Conservation (phyloP, 1,140 invertebrate genomes). For the Papilio aristodemus region DNA sequence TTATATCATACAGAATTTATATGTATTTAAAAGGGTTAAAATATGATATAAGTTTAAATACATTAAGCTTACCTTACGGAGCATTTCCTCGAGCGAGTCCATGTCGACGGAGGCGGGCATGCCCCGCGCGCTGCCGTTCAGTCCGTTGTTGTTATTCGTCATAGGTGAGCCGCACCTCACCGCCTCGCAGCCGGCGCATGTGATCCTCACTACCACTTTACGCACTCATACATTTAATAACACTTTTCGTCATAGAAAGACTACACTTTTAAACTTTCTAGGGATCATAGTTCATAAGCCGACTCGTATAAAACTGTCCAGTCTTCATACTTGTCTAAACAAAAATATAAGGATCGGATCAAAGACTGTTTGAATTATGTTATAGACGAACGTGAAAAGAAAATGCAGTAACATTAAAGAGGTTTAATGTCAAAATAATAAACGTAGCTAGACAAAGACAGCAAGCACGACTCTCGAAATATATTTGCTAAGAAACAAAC, state of each 20-base stretch:
- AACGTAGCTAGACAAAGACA: slow-evolving; percentile 7
- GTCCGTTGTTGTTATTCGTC: slow-evolving; percentile 79
- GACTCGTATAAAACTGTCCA: no score
- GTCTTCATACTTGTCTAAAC: no score
- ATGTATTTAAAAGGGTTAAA: slow-evolving; percentile 14
- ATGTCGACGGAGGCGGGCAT: slow-evolving; percentile 86
- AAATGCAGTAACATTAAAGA: neutral
- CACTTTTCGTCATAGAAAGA: slow-evolving; percentile 34
- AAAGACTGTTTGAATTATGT: neutral
- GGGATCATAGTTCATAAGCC: no score
- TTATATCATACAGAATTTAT: no score
- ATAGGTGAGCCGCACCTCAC: slow-evolving; percentile 71
- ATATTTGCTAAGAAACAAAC: slow-evolving; percentile 27
- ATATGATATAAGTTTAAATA: slow-evolving; percentile 6
- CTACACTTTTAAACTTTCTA: slow-evolving; percentile 34
- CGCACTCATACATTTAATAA: neutral
- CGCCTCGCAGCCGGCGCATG: slow-evolving; percentile 43
- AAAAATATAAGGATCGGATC: no score
- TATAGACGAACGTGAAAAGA: neutral
- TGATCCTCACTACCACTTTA: slow-evolving; percentile 36
- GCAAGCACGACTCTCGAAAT: slow-evolving; percentile 5
- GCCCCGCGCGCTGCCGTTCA: slow-evolving; percentile 65
- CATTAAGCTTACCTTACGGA: slow-evolving; percentile 85
- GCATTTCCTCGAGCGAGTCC: slow-evolving; percentile 90
- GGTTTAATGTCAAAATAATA: slow-evolving; percentile 25